Percentiles rank a stretch among this genome's conserved stretches.
phyloP scores from a whole-genome alignment of 2,888 invertebrate genomes.

The Apomyelois bistriatella region DNA sequence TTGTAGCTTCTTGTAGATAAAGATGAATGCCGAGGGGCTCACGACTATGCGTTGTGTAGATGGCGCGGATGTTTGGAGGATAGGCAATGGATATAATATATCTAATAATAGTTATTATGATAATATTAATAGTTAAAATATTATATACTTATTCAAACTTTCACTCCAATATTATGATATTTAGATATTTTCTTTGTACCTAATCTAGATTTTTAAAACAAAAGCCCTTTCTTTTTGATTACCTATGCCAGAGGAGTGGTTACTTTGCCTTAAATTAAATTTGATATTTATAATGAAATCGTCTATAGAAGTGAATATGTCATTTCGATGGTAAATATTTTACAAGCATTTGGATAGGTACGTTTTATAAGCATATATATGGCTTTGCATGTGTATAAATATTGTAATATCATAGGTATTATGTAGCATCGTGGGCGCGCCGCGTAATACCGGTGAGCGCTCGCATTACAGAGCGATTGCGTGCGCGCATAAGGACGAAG shows the following conservation, averaged over 20 bases:
- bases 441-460: slow-evolving; percentile 62
- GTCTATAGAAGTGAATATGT: no score
- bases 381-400: neutral
- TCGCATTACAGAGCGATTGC: slow-evolving; percentile 47
- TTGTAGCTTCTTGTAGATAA: slow-evolving; percentile 29
- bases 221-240: no score
- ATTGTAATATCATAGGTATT: slow-evolving; percentile 23
- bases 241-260: no score
- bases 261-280: no score
- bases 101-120: no score
- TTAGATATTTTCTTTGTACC: no score
- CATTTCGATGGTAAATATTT: neutral
- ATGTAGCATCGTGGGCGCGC: slow-evolving; percentile 44
- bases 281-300: no score
- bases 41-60: slow-evolving; percentile 36
- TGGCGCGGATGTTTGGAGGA: neutral
- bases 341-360: neutral
- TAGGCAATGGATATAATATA: no score
- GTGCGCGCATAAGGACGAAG: slow-evolving; percentile 31
- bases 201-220: no score
- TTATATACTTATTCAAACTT: no score
- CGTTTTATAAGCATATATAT: neutral
- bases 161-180: no score
- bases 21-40: slow-evolving; percentile 54
- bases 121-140: no score